Evolutionary conservation across 2,113 vertebrate species (phyloP).

Genomic region (Limnothrissa miodon): DNA sequence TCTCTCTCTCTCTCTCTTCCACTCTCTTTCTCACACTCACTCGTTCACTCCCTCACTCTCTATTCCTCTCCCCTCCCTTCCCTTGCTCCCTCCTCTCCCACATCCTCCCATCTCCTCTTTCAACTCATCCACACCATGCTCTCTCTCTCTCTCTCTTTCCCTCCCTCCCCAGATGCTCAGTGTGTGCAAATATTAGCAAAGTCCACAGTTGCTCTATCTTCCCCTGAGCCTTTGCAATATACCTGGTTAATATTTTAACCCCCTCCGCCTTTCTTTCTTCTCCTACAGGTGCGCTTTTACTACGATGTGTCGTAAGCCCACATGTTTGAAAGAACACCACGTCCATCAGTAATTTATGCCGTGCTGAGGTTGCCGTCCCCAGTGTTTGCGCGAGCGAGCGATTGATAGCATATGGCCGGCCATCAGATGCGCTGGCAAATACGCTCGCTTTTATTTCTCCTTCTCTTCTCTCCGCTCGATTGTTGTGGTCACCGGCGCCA

Average conservation of each 20-base stretch:
- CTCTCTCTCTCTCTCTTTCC: neutral
- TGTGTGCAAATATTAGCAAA: neutral
- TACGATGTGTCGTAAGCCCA: neutral
- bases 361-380: neutral
- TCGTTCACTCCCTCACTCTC: neutral
- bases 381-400: neutral
- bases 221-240: neutral
- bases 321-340: neutral
- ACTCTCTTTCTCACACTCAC: neutral
- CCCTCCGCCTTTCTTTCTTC: neutral
- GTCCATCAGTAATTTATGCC: neutral
- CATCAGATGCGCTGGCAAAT: neutral
- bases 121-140: neutral
- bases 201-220: neutral
- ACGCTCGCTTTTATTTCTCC: neutral
- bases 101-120: neutral
- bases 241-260: neutral
- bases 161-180: neutral
- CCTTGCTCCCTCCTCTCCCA: no score
- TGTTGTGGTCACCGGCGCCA: neutral
- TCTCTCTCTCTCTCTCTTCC: neutral
- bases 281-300: neutral
- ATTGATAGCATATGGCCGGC: neutral
- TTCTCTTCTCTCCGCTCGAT: neutral
- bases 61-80: neutral